A percentile compares a stretch with the other conserved stretches of the same genome.
Conservation (phyloP, 2,888 invertebrate genomes). For the Tanypteryx hageni region DNA sequence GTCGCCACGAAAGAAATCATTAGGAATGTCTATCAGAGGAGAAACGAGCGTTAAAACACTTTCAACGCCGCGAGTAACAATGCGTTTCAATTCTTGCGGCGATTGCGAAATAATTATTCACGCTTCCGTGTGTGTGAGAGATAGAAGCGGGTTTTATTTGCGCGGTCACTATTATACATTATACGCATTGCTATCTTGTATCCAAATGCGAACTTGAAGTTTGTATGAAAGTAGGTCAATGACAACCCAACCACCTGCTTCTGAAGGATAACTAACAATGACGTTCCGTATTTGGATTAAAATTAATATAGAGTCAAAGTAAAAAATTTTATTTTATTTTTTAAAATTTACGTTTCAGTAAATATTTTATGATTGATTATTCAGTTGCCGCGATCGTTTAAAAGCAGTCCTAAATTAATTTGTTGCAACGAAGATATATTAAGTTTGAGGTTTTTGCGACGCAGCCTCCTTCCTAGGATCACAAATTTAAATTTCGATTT, state of each 20-base stretch:
- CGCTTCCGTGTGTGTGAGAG: neutral
- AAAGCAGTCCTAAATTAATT: too few species aligned
- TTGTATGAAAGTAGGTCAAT: neutral
- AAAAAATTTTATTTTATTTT: too few species aligned
- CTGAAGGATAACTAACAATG: neutral
- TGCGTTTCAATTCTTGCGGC: neutral
- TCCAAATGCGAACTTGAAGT: neutral
- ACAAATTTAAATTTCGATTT: too few species aligned
- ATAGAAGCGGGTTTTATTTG: neutral
- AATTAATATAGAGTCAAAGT: too few species aligned
- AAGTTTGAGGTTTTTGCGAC: too few species aligned
- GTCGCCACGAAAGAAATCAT: neutral
- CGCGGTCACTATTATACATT: neutral
- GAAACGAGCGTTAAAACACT: neutral
- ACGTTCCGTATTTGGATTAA: too few species aligned
- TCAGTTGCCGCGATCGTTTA: too few species aligned
- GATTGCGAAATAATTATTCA: neutral
- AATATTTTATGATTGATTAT: too few species aligned
- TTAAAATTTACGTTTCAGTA: too few species aligned
- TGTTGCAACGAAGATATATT: too few species aligned
- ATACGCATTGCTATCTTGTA: neutral
- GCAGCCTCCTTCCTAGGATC: too few species aligned
- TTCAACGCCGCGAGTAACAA: neutral
- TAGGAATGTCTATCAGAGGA: neutral
- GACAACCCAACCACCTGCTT: neutral